phyloP scores from a whole-genome alignment of 2,888 invertebrate species.

The Agrochola lychnidis region DNA sequence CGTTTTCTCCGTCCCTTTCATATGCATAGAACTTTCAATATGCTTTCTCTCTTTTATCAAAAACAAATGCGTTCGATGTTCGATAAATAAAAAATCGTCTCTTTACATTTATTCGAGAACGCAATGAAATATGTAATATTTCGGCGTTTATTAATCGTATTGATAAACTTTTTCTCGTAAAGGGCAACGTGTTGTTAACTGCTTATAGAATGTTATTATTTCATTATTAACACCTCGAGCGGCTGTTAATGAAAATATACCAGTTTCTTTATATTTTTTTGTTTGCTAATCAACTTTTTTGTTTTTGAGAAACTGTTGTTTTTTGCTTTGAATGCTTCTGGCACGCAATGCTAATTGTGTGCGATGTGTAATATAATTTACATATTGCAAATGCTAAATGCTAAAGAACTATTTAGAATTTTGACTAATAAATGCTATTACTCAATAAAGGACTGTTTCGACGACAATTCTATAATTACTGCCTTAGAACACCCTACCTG shows the following conservation, averaged over 20 bases:
- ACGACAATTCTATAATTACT: too few relatives aligned
- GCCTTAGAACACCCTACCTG: too few relatives aligned
- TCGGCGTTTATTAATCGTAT: conserved; percentile 70
- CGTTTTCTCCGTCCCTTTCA: conserved; percentile 22
- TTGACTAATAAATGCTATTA: too few relatives aligned
- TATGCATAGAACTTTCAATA: conserved; percentile 23
- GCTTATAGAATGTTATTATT: conserved; percentile 75
- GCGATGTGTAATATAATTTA: background rate
- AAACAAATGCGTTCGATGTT: conserved; percentile 73
- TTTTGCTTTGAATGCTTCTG: conserved; percentile 29
- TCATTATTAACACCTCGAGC: conserved; percentile 75
- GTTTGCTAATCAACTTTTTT: conserved; percentile 35
- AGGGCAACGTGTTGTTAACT: conserved; percentile 67
- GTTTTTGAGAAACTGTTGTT: conserved; percentile 7
- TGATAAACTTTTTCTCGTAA: conserved; percentile 68
- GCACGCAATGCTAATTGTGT: conserved; percentile 10
- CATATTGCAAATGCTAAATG: background rate
- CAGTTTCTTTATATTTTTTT: conserved; percentile 50
- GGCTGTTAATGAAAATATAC: conserved; percentile 71
- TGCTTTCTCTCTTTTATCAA: conserved; percentile 60
- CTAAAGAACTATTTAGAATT: too few relatives aligned
- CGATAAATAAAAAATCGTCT: conserved; percentile 74
- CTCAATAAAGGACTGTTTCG: too few relatives aligned
- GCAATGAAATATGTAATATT: conserved; percentile 65
- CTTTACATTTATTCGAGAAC: conserved; percentile 71